Evolutionary conservation across 2,888 invertebrate species (phyloP), one percentile per base, ranked within the genome.

Genomic region (Drosophila mimica): DNA sequence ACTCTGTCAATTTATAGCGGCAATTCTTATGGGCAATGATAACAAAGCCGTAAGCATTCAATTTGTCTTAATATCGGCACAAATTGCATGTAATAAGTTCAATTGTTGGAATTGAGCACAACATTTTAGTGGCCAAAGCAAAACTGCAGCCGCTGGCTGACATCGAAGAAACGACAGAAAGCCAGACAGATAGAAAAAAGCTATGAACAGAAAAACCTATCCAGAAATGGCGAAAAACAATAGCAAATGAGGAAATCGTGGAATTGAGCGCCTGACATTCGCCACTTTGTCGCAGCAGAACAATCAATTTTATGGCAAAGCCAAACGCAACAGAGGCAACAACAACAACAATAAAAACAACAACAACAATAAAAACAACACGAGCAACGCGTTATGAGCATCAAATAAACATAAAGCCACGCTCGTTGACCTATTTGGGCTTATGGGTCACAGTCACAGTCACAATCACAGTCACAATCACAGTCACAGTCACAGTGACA

Each of bases 81-180:
- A 64, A 85, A 84, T 84, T 85, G 78, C 70, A 78, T 73, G 86
- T 81, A 83, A 76, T 82, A 85, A 88, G 78, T 75, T 70, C 69
- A 76, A 82, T 74, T 65, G 67, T 56, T 40, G 30, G 54, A 58
- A 49, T 46, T 49, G 61, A 64, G 49, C 70, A 43, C 48, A 57
- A 72, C 52, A 63, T 57, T 56, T 51, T 25, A 70, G 67, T 52
- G 54, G 65, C 68, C 62, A 51, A 67, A 54, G 40, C 40, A 36
- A 48, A 79, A 76, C 76, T 80, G 78, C 76, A 78, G 56, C 67
- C 67, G 52, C 56, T 54, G 60, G 65, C 60, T 34, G 59, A 46
- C 28, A 34, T 25, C 15, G 28, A 30, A 33, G 36, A 53, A 67
- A 31, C 20, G 49, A 52, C 51, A 49, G 20, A 15, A 30, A 31